Evolutionary conservation across 2,113 vertebrate genomes (phyloP).

Genomic region (Gymnorhina tibicen): DNA sequence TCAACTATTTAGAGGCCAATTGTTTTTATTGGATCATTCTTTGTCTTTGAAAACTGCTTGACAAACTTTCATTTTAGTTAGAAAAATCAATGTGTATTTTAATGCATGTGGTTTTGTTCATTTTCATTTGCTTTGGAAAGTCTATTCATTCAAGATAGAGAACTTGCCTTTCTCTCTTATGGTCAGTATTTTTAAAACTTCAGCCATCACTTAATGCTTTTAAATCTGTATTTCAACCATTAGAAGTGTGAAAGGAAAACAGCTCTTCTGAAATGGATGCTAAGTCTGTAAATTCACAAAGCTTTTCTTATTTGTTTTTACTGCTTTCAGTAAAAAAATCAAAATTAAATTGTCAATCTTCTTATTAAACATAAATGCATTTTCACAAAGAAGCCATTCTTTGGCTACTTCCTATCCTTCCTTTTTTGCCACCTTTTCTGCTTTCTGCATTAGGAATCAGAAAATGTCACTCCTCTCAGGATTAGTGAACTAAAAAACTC

Average conservation of each 20-base stretch:
- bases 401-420: not conserved
- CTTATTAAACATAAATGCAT: not conserved
- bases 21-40: not conserved
- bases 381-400: not conserved
- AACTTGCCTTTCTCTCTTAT: not conserved
- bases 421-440: fast-evolving
- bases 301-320: not conserved
- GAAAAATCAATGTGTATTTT: not conserved
- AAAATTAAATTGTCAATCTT: not conserved
- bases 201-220: not conserved
- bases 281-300: not conserved
- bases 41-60: not conserved
- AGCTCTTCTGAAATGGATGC: not conserved
- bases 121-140: not conserved
- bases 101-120: not conserved
- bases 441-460: not conserved
- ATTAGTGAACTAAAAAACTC: not conserved
- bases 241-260: not conserved
- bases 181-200: not conserved
- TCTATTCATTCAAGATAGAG: not conserved
- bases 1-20: not conserved
- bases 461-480: not conserved
- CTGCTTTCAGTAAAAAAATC: not conserved
- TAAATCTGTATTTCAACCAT: not conserved
- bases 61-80: not conserved